Base-by-base conservation (phyloP, 2,888 invertebrate species). In the Spicauda simplicius region DNA sequence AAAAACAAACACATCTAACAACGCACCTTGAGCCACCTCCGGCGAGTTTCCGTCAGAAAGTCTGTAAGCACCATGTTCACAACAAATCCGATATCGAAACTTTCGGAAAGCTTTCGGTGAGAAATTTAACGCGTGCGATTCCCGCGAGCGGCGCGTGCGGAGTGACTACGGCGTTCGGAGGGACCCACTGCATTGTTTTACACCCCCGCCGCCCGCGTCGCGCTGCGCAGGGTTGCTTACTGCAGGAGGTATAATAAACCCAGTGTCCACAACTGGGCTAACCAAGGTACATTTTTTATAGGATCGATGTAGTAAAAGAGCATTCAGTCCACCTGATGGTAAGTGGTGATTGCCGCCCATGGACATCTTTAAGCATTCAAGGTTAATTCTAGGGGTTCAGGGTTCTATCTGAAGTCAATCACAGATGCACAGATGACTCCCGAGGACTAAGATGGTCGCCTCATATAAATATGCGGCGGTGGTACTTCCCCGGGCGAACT, bases 11-110 rank as follows among this genome's bases (percentile, higher is more conserved):
- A 41, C 5, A 4, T 41, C 7, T 14, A 41, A 60, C 41, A 30
- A 70, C 77, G 70, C 64, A 92, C 92, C 87, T 91, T 90, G 59
- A 91, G 71, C 92, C 92, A 93, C 71, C 90, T 85, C 82, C 87
- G 85, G 70, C 91, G 79, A 16, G 92, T 93, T 77, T 91, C 92
- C 72, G 91, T 91, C 77, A 91, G 77, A 71, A 93, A 91, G 69
- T 91, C 91, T 33, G 90, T 84, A 50, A 93, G 80, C 82, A 92
- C 92, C 92, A 93, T 93, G 33, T 30, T 73, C 62, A 71, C 61
- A 19, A 70, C 30, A n/a, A 41, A 52, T 33, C 57, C 45, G 45
- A 37, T 53, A 58, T 14, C 14, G 45, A 58, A 64, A 65, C 41
- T 45, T 65, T 59, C 58, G 6, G 11, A 58, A 68, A 56, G 70